phyloP scores from a whole-genome alignment of 2,797 vertebrate genomes.

The Centroberyx gerrardi region DNA sequence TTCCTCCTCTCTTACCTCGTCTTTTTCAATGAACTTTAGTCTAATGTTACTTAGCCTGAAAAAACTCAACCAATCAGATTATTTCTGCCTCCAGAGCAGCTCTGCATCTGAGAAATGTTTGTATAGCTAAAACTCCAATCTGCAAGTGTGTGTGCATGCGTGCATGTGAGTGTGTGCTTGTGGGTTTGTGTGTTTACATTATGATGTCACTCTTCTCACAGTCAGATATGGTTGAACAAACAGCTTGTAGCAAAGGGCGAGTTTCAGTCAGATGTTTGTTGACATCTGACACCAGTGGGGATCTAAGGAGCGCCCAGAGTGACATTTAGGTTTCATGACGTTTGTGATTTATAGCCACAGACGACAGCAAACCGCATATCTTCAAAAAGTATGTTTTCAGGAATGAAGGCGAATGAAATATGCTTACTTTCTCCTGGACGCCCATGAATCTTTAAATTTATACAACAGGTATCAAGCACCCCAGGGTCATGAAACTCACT shows the following conservation, averaged over 20 bases:
- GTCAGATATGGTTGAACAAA: slow-evolving; percentile 51
- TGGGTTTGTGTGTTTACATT: slow-evolving; percentile 10
- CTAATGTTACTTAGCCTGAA: no score
- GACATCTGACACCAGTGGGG: slow-evolving; percentile 38
- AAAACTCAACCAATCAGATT: no score
- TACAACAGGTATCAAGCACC: no score
- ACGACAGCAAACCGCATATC: neutral
- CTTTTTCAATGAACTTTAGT: no score
- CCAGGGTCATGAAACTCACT: no score
- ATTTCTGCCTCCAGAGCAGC: no score
- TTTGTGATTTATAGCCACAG: slow-evolving; percentile 20
- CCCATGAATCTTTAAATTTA: no score
- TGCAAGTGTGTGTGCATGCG: neutral
- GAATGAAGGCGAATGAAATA: no score
- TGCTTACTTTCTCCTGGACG: no score
- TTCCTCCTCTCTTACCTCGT: no score
- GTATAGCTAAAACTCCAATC: neutral
- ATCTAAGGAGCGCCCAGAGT: neutral
- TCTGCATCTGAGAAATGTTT: no score
- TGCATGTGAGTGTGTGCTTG: slow-evolving; percentile 19
- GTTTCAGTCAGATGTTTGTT: slow-evolving; percentile 17
- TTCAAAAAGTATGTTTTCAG: no score
- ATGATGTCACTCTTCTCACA: slow-evolving; percentile 39
- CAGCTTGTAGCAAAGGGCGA: slow-evolving; percentile 49
- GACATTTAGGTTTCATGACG: slow-evolving; percentile 25